phyloP scores from a whole-genome alignment of 64 coral and sea anemone species.

The Stylophora pistillata region DNA sequence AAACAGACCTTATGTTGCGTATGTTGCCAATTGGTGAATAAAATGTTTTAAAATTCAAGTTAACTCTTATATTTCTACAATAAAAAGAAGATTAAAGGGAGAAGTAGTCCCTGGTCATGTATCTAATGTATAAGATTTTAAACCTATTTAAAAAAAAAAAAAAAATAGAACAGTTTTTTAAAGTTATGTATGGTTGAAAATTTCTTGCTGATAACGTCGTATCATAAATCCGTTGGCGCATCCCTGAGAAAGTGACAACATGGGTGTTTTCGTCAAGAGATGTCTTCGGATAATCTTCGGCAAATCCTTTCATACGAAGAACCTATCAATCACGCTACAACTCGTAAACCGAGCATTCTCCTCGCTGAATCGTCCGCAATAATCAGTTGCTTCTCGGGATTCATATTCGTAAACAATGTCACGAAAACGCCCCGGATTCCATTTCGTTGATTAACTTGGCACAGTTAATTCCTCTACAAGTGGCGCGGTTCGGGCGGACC shows the following conservation, averaged over 20 bases:
- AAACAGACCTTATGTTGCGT: too few relatives aligned
- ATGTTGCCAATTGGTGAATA: too few relatives aligned
- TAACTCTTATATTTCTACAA: too few relatives aligned
- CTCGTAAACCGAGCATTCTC: neutral
- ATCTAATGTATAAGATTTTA: too few relatives aligned
- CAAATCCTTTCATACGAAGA: neutral
- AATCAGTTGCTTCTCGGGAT: neutral
- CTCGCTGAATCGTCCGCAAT: neutral
- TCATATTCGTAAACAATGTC: neutral
- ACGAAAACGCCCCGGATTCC: neutral
- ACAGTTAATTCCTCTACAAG: slow-evolving; percentile 90
- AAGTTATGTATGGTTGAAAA: too few relatives aligned
- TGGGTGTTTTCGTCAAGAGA: neutral
- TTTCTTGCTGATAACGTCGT: too few relatives aligned
- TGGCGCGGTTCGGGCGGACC: slow-evolving; percentile 78
- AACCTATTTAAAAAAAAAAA: too few relatives aligned
- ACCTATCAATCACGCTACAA: too few relatives aligned
- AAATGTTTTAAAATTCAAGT: too few relatives aligned
- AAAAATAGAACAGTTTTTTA: too few relatives aligned
- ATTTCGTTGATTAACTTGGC: slow-evolving; percentile 80
- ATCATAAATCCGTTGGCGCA: neutral
- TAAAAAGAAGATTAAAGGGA: too few relatives aligned
- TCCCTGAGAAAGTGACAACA: neutral
- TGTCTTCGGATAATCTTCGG: neutral
- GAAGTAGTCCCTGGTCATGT: too few relatives aligned